phyloP scores from a whole-genome alignment of 92 coral and sea anemone species.

The Scolanthus callimorphus region DNA sequence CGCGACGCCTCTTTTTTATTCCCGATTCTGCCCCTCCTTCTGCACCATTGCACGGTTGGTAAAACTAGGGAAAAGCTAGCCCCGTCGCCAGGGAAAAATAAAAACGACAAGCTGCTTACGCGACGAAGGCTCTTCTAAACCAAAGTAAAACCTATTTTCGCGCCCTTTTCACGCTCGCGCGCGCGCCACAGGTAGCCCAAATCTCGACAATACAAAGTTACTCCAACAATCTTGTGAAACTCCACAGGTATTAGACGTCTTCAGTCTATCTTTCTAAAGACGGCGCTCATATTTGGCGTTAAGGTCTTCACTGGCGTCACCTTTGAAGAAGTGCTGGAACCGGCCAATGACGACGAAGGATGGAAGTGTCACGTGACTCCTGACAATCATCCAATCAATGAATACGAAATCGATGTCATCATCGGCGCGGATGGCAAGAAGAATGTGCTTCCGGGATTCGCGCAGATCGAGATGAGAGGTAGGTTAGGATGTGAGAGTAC shows the following conservation, averaged over 20 bases:
- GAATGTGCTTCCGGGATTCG: constrained; percentile 88
- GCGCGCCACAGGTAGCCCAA: no score
- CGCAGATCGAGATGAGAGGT: constrained; percentile 99
- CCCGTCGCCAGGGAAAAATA: no score
- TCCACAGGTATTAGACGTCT: constrained; percentile 78
- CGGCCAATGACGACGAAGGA: constrained; percentile 73
- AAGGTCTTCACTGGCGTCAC: constrained; percentile 90
- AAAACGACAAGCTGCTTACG: no score
- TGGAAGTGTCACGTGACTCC: constrained; percentile 93
- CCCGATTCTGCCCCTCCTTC: no score
- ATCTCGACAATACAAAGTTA: no score
- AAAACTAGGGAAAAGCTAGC: no score
- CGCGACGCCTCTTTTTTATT: no score
- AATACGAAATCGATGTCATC: constrained; percentile 75
- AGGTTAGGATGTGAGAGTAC: background rate
- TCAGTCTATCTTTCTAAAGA: constrained; percentile 80
- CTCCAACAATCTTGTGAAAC: no score
- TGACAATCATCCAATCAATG: constrained; percentile 64
- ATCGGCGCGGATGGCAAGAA: constrained; percentile 98
- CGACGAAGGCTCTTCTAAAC: no score
- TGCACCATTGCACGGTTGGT: no score
- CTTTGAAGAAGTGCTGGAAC: constrained; percentile 86
- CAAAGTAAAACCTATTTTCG: no score
- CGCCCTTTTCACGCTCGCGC: no score
- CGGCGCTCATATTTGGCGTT: constrained; percentile 91